Base-by-base conservation (phyloP, 2,797 vertebrate species). In the Neopelma chrysocephalum region DNA sequence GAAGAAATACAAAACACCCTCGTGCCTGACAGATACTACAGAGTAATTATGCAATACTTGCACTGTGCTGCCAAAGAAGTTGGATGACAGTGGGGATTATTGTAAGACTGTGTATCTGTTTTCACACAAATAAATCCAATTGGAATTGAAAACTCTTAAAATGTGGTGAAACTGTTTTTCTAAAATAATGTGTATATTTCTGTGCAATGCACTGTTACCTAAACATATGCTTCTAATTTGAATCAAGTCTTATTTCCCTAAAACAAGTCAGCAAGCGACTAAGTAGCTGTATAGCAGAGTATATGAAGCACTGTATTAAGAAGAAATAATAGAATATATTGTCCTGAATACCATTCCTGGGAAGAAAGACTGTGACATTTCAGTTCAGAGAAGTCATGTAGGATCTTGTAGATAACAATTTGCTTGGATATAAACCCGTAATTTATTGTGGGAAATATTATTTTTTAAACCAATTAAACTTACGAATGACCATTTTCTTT, bases 61-160 rank as follows among this genome's bases (percentile, higher is more conserved):
- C 17, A 38, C 36, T 75, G 31, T 36, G 13, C 15, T 56, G 18
- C 27, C 8, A 51, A 66, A 56, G n/a, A 25, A 81, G 29, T 22
- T 84, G 50, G 15, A 14, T 7, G 4, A 12, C 21, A 23, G 23
- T 0, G 0, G 15, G 3, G 5, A 3, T 25, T 65, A 8, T 2
- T 72, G 19, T 15, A 48, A 9, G 10, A 8, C 19, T 12, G 5
- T 5, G 4, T 45, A 25, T 11, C 16, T 64, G 10, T 15, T 87
- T 80, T 72, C 25, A 70, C 22, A 62, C 6, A 58, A 42, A 43
- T 66, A 57, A 69, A 92, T 64, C 16, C 9, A 56, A 12, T 34
- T 71, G 83, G 40, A 53, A 48, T 11, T 50, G 19, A 71, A 77
- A 69, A 66, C 23, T 78, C 2, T 3, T 45, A 50, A 53, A 22